These are phyloP conservation scores for Limnephilus lunatus DNA, from an alignment of 2,888 invertebrate genomes.

Conservation along the genomic window DNA sequence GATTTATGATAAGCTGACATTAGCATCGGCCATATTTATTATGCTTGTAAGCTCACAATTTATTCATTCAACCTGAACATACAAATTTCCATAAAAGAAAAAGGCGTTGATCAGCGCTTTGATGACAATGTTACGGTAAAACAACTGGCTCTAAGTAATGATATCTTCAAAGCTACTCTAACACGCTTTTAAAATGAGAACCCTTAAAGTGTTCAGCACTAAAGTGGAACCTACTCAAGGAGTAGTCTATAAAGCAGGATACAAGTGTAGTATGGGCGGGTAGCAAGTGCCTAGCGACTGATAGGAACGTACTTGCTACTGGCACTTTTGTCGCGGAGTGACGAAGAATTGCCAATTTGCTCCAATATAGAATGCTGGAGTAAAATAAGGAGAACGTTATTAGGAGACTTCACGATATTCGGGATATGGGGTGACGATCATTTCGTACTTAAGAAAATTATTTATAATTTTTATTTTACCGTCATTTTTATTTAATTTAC, in stretches of 20 bases:
- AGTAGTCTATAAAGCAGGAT: not conserved
- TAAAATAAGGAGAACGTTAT: slow-evolving; percentile 31
- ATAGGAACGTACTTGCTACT: not conserved
- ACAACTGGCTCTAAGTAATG: not conserved
- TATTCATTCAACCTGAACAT: too few relatives aligned
- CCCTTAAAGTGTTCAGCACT: not conserved
- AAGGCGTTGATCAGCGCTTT: too few relatives aligned
- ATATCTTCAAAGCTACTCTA: not conserved
- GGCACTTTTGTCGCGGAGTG: not conserved
- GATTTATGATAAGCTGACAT: too few relatives aligned
- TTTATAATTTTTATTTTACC: not conserved
- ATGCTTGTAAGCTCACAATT: too few relatives aligned
- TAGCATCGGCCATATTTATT: too few relatives aligned
- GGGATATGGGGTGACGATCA: not conserved
- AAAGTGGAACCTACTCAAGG: not conserved
- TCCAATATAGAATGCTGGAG: slow-evolving; percentile 23
- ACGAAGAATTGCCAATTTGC: slow-evolving; percentile 39
- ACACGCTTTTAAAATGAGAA: not conserved
- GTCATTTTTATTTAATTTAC: not conserved
- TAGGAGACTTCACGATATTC: slow-evolving; percentile 1
- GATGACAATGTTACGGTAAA: too few relatives aligned
- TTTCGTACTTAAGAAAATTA: not conserved
- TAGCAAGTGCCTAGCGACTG: not conserved
- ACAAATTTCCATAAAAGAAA: too few relatives aligned
- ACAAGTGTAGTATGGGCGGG: not conserved